Evolutionary conservation across 2,797 vertebrate genomes (phyloP).

Genomic region (Erethizon dorsatum): DNA sequence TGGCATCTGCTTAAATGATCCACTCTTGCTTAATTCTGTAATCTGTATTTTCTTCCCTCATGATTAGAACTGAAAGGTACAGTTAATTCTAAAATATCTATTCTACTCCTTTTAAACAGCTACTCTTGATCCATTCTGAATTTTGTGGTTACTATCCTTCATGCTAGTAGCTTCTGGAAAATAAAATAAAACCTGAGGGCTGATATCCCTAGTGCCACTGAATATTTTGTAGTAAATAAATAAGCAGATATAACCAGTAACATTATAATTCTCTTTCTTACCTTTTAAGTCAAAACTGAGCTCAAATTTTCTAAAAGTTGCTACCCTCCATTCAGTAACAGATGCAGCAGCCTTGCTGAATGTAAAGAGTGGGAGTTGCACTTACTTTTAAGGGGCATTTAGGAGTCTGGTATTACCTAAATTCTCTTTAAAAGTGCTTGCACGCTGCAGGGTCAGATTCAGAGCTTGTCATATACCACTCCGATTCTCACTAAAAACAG

Average conservation of each 20-base stretch:
- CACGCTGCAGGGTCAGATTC: constrained; percentile 76
- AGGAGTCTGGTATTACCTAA: constrained; percentile 82
- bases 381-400: constrained; percentile 82
- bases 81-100: constrained; percentile 75
- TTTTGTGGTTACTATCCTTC: constrained; percentile 77
- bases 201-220: constrained; percentile 60
- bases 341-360: constrained; percentile 76
- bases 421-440: constrained; percentile 85
- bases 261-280: constrained; percentile 72
- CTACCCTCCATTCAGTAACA: constrained; percentile 78
- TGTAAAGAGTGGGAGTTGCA: constrained; percentile 80
- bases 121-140: constrained; percentile 70
- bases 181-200: constrained; percentile 71
- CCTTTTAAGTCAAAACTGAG: constrained; percentile 78
- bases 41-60: constrained; percentile 59
- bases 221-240: constrained; percentile 74
- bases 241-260: constrained; percentile 71
- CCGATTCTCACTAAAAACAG: constrained; percentile 80
- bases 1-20: constrained; percentile 70
- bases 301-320: constrained; percentile 75
- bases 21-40: constrained; percentile 72
- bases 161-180: constrained; percentile 78
- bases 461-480: constrained; percentile 80
- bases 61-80: constrained; percentile 73
- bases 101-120: constrained; percentile 74